phyloP scores from a whole-genome alignment of 1,140 invertebrate genomes.

The Ptiloglossa arizonensis region DNA sequence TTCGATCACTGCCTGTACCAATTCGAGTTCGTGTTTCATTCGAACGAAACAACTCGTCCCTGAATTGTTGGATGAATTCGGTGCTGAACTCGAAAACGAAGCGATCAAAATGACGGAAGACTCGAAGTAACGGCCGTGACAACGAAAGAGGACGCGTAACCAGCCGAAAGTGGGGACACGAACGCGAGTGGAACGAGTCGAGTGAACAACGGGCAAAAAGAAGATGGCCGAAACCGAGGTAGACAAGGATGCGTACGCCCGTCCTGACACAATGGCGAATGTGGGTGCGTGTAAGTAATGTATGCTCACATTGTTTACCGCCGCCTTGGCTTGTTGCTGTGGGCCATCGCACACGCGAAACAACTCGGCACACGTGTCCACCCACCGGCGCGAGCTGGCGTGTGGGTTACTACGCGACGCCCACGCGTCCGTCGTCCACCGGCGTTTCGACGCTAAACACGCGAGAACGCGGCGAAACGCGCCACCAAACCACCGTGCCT shows the following conservation, averaged over 20 bases:
- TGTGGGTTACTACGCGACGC: constrained; percentile 27
- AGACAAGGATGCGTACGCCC: constrained; percentile 25
- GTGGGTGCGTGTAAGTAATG: constrained; percentile 65
- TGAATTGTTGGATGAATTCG: too few relatives aligned
- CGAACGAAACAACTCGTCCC: too few relatives aligned
- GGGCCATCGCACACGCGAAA: constrained; percentile 57
- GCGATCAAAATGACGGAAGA: not conserved
- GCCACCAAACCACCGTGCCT: not conserved
- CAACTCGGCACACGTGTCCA: constrained; percentile 46
- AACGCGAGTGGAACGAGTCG: not conserved
- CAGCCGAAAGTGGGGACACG: not conserved
- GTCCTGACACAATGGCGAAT: constrained; percentile 60
- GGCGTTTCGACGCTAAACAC: constrained; percentile 29
- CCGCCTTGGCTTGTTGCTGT: constrained; percentile 67
- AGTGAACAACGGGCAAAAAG: not conserved
- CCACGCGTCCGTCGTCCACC: constrained; percentile 1
- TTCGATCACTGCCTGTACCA: too few relatives aligned
- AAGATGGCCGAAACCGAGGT: not conserved
- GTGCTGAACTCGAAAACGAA: not conserved
- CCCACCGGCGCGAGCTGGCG: constrained; percentile 16
- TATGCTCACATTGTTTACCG: constrained; percentile 72
- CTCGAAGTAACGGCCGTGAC: not conserved
- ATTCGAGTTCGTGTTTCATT: too few relatives aligned
- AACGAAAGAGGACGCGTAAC: not conserved
- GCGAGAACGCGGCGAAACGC: constrained; percentile 36